Percentiles rank a stretch among this genome's conserved stretches.
Conservation (phyloP, 2,113 vertebrate genomes). For the Leptobrachium ailaonicum region DNA sequence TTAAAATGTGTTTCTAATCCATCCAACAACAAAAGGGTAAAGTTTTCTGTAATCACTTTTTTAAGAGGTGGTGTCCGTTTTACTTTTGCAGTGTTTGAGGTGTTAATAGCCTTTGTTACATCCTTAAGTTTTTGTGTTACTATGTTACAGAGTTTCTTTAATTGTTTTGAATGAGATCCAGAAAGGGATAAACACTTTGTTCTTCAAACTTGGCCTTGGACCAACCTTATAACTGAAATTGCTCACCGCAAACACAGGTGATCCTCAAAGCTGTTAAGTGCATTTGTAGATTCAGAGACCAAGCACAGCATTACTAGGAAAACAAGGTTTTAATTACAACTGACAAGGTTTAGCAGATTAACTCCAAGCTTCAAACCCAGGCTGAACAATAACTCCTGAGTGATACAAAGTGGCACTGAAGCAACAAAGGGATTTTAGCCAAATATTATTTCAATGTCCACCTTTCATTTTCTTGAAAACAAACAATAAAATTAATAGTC, state of each 20-base stretch:
- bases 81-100: constrained; percentile 17
- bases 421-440: constrained; percentile 24
- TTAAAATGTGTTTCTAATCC: constrained; percentile 21
- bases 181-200: constrained; percentile 45
- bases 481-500: no score
- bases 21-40: constrained; percentile 32
- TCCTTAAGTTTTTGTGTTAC: constrained; percentile 32
- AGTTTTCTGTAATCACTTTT: constrained; percentile 25
- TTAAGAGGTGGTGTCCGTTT: constrained; percentile 21
- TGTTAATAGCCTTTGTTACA: constrained; percentile 37
- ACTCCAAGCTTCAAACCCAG: constrained; percentile 31
- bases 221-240: constrained; percentile 45
- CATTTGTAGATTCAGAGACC: constrained; percentile 35
- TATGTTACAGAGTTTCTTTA: constrained; percentile 38
- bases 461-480: constrained; percentile 18
- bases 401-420: constrained; percentile 22
- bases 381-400: constrained; percentile 38
- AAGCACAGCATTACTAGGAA: constrained; percentile 33
- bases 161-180: constrained; percentile 41
- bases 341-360: constrained; percentile 42
- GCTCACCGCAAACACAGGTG: constrained; percentile 38
- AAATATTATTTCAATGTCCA: constrained; percentile 20
- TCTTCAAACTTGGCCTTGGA: constrained; percentile 27
- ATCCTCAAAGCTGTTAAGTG: constrained; percentile 32
- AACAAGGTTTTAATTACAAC: constrained; percentile 41